Evolutionary conservation across 2,888 invertebrate genomes (phyloP).

Genomic region (Lasioglossum pauxillum): DNA sequence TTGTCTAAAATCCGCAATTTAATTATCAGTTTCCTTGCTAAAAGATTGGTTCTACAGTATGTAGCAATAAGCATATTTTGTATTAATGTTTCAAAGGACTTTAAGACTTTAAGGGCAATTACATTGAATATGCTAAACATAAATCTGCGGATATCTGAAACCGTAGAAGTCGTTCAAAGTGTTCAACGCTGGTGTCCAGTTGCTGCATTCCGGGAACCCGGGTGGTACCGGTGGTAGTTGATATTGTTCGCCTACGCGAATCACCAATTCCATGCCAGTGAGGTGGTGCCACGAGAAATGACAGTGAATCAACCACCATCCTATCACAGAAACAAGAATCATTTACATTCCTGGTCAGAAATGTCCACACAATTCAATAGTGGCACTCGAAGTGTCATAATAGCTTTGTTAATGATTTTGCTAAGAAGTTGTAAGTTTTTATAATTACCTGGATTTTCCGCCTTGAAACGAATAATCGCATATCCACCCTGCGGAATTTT

Average conservation of each 20-base stretch:
- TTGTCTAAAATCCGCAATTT: neutral
- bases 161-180: conserved; percentile 30
- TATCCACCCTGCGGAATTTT: conserved; percentile 85
- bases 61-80: neutral
- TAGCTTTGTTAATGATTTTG: neutral
- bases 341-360: neutral
- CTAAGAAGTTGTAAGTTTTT: neutral
- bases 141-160: neutral
- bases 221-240: conserved; percentile 74
- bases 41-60: neutral
- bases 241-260: conserved; percentile 68
- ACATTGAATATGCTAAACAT: neutral
- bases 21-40: neutral
- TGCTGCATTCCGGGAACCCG: conserved; percentile 54
- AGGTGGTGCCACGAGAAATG: conserved; percentile 76
- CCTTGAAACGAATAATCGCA: conserved; percentile 83
- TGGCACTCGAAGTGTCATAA: neutral
- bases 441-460: conserved; percentile 84
- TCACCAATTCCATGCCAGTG: conserved; percentile 76
- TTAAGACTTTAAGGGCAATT: no score
- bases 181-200: conserved; percentile 41
- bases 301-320: conserved; percentile 79
- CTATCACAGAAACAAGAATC: conserved; percentile 57
- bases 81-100: no score
- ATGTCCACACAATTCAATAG: neutral